Percentiles rank a stretch among this genome's conserved stretches.
phyloP scores from a whole-genome alignment of 2,888 invertebrate genomes.

The Zonitis immaculata region DNA sequence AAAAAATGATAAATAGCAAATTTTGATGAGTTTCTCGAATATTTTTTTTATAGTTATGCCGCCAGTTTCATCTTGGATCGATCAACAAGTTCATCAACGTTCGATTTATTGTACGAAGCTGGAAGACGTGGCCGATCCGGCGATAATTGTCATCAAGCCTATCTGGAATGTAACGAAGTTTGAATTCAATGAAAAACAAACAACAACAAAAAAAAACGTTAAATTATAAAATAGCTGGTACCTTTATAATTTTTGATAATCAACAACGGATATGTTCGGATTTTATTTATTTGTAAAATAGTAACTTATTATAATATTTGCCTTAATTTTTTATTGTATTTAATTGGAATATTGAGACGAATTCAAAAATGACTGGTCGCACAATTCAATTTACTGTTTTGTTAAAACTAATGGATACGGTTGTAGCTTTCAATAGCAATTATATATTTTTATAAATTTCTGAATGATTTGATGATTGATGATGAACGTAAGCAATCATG shows the following conservation, averaged over 20 bases:
- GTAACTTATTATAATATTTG: conserved; percentile 17
- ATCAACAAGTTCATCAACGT: conserved; percentile 63
- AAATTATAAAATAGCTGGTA: background rate
- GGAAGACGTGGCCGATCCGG: conserved; percentile 81
- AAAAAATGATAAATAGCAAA: too few species aligned
- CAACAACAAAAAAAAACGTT: conserved; percentile 1
- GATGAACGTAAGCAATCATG: background rate
- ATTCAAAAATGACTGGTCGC: background rate
- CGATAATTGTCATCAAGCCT: conserved; percentile 79
- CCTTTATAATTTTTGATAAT: background rate
- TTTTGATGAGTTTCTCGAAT: too few species aligned
- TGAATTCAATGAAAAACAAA: conserved; percentile 50
- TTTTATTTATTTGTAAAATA: conserved; percentile 20
- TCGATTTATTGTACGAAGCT: conserved; percentile 79
- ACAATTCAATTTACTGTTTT: background rate
- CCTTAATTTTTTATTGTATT: background rate
- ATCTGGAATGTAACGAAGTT: conserved; percentile 85
- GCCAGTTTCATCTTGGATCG: conserved; percentile 80
- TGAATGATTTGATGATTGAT: background rate
- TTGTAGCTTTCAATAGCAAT: background rate
- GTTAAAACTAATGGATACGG: background rate
- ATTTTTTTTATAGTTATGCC: conserved; percentile 68
- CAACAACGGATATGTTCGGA: background rate
- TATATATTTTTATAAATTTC: background rate
- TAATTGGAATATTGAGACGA: background rate